phyloP scores from a whole-genome alignment of 2,888 invertebrate species.

The Pristionchus maxplancki region DNA sequence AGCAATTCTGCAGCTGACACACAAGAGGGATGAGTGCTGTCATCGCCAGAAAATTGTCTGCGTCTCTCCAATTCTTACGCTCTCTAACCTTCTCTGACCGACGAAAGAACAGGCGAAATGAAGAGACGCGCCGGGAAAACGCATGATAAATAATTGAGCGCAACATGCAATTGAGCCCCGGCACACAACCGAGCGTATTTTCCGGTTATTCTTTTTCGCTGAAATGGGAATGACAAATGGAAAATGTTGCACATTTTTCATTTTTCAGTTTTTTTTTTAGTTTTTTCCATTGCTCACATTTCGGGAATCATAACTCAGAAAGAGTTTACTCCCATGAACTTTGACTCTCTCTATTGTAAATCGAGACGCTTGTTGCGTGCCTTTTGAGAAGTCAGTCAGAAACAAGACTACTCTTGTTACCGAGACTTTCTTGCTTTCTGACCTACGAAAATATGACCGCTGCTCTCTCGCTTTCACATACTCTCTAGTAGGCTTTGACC shows the following conservation, averaged over 20 bases:
- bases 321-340: neutral
- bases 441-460: too few relatives aligned
- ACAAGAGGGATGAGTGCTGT: neutral
- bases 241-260: too few relatives aligned
- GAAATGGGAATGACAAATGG: too few relatives aligned
- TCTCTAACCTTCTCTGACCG: neutral
- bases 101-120: neutral
- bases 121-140: neutral
- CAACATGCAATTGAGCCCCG: conserved; percentile 14
- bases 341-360: neutral
- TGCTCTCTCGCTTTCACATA: too few relatives aligned
- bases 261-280: too few relatives aligned
- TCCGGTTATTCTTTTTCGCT: neutral
- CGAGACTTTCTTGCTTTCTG: neutral
- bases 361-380: neutral
- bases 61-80: neutral
- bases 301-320: neutral
- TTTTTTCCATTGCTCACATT: too few relatives aligned
- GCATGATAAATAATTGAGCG: conserved; percentile 26
- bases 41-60: neutral
- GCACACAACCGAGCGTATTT: neutral
- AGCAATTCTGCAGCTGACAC: neutral
- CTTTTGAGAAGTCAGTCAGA: neutral
- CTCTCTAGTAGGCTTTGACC: too few relatives aligned
- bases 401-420: neutral